phyloP scores from a whole-genome alignment of 1,140 invertebrate species.

The Trichogramma pretiosum region DNA sequence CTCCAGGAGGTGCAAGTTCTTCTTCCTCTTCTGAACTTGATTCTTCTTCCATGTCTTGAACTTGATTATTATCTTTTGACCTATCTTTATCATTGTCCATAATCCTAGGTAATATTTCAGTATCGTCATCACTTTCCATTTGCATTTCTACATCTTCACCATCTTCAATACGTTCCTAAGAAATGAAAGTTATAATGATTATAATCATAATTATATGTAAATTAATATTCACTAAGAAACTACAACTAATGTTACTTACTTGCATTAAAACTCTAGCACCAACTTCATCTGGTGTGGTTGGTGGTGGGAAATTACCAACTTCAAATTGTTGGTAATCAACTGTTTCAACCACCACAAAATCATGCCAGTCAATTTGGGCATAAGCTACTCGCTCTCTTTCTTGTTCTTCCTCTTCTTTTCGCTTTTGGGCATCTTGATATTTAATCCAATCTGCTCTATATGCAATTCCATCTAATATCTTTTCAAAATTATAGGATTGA shows the following conservation, averaged over 20 bases:
- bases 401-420: conserved; percentile 87
- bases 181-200: conserved; percentile 14
- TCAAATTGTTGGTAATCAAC: conserved; percentile 98
- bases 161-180: conserved; percentile 54
- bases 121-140: conserved; percentile 62
- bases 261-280: conserved; percentile 88
- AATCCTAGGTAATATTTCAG: conserved; percentile 59
- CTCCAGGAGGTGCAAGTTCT: conserved; percentile 34
- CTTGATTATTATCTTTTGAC: conserved; percentile 57
- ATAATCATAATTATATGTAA: background rate
- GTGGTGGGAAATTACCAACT: conserved; percentile 89
- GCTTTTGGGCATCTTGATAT: conserved; percentile 84
- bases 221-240: background rate
- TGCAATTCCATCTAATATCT: conserved; percentile 83
- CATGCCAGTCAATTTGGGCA: conserved; percentile 99
- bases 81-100: conserved; percentile 49
- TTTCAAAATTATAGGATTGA: conserved; percentile 65
- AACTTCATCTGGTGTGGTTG: conserved; percentile 94
- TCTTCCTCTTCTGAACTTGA: conserved; percentile 70
- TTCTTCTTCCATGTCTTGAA: conserved; percentile 87
- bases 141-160: conserved; percentile 69
- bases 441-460: conserved; percentile 94
- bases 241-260: conserved; percentile 37
- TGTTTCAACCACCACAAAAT: conserved; percentile 99
- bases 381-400: conserved; percentile 94